Percentiles rank a stretch among this genome's conserved stretches.
These are phyloP conservation scores for Zaprionus taronus DNA, from an alignment of 1,140 invertebrate species.

Conservation along the genomic window DNA sequence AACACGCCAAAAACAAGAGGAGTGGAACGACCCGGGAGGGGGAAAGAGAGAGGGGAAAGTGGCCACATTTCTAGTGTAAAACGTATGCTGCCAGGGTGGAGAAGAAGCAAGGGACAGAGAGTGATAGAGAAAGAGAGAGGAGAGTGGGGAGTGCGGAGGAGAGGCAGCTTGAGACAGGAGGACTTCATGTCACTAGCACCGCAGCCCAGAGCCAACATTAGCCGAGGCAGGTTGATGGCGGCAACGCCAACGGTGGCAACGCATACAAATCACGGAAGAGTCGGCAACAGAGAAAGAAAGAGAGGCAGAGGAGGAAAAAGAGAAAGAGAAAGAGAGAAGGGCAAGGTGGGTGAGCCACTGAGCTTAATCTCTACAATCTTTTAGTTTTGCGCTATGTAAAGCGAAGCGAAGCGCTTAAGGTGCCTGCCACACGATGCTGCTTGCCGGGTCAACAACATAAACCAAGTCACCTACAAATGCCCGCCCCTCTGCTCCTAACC, in stretches of 20 bases:
- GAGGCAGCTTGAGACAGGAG: constrained; percentile 2
- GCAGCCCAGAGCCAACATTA: constrained; percentile 33
- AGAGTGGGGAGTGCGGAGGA: background rate
- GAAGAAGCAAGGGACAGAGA: constrained; percentile 1
- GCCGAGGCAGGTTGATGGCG: constrained; percentile 43
- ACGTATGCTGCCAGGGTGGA: constrained; percentile 45
- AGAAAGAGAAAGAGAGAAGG: constrained; percentile 1
- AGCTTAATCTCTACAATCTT: constrained; percentile 73
- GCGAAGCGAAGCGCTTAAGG: constrained; percentile 68
- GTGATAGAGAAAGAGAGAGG: background rate
- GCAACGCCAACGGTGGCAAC: constrained; percentile 63
- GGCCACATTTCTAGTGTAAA: constrained; percentile 61
- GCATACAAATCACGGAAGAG: constrained; percentile 71
- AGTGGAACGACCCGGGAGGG: constrained; percentile 13
- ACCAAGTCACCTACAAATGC: constrained; percentile 43
- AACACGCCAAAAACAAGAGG: constrained; percentile 65
- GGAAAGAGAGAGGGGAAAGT: constrained; percentile 6
- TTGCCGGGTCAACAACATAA: constrained; percentile 61
- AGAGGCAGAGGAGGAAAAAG: constrained; percentile 9
- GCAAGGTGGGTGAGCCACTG: constrained; percentile 15
- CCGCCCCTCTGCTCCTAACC: background rate
- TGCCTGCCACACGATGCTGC: constrained; percentile 35
- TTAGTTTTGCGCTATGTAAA: constrained; percentile 77
- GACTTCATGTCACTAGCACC: constrained; percentile 22
- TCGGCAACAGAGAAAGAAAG: constrained; percentile 24